Conservation (phyloP, 2,113 vertebrate genomes). For the Caloenas nicobarica region DNA sequence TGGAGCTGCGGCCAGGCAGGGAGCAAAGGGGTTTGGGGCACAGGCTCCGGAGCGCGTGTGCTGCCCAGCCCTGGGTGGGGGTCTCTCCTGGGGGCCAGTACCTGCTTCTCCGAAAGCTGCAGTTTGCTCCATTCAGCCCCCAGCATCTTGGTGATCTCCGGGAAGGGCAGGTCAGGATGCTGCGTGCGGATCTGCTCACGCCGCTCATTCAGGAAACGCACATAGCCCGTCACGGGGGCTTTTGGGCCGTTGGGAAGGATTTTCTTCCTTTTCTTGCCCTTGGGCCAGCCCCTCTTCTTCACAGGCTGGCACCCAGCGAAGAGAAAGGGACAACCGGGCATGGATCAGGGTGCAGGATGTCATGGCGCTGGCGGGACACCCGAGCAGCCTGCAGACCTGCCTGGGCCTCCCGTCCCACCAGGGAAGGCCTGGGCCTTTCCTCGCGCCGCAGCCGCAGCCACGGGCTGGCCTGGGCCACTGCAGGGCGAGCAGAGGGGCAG, state of each 20-base stretch:
- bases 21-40: neutral
- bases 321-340: neutral
- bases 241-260: conserved; percentile 96
- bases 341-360: accelerated
- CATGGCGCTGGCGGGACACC: accelerated
- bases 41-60: neutral
- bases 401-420: accelerated
- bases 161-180: conserved; percentile 93
- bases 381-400: neutral
- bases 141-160: conserved; percentile 96
- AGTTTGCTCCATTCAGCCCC: conserved; percentile 96
- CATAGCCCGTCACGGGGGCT: conserved; percentile 92
- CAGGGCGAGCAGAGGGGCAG: accelerated
- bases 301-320: conserved; percentile 75
- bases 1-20: neutral
- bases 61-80: neutral
- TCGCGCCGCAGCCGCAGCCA: neutral
- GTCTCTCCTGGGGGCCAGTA: neutral
- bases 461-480: neutral
- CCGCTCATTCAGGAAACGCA: conserved; percentile 93
- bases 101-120: conserved; percentile 88
- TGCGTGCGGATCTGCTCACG: conserved; percentile 91
- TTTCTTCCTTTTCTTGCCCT: conserved; percentile 98
- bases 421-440: neutral
- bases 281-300: conserved; percentile 97